Evolutionary conservation across 2,113 vertebrate species (phyloP).

Genomic region (Xiphophorus hellerii): DNA sequence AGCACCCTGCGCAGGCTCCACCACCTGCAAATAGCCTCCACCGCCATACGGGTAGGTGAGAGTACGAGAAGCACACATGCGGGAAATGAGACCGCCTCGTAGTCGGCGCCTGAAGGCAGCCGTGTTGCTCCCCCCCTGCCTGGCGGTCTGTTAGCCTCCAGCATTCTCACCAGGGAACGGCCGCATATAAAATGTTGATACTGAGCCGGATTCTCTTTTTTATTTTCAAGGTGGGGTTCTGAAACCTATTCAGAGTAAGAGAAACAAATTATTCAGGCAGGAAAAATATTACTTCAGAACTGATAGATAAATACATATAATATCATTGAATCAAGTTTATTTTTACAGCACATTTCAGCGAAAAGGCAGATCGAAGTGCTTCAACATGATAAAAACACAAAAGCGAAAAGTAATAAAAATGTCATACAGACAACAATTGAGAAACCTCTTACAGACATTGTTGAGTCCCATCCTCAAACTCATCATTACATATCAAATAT

Average conservation of each 20-base stretch:
- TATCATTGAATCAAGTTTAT: too few species aligned
- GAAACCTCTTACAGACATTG: too few species aligned
- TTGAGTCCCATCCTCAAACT: too few species aligned
- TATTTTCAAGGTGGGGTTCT: neutral
- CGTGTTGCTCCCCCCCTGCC: neutral
- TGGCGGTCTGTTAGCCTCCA: conserved; percentile 8
- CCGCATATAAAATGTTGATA: neutral
- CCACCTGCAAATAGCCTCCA: conserved; percentile 84
- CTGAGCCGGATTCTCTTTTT: neutral
- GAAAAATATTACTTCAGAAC: neutral
- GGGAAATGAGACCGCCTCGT: conserved; percentile 2
- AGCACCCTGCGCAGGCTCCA: conserved; percentile 82
- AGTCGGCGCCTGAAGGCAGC: conserved; percentile 15
- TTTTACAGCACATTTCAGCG: too few species aligned
- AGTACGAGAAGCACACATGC: conserved; percentile 3
- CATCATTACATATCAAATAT: too few species aligned
- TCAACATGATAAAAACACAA: too few species aligned
- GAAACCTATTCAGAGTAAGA: neutral
- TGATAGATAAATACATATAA: conserved; percentile 3
- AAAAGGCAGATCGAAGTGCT: too few species aligned
- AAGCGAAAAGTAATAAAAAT: too few species aligned
- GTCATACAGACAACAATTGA: too few species aligned
- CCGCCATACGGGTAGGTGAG: conserved; percentile 80
- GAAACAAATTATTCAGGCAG: neutral
- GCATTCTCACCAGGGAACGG: conserved; percentile 2